Base-by-base conservation (phyloP, 35 echinoderm and acorn worm species). In the Apostichopus japonicus region DNA sequence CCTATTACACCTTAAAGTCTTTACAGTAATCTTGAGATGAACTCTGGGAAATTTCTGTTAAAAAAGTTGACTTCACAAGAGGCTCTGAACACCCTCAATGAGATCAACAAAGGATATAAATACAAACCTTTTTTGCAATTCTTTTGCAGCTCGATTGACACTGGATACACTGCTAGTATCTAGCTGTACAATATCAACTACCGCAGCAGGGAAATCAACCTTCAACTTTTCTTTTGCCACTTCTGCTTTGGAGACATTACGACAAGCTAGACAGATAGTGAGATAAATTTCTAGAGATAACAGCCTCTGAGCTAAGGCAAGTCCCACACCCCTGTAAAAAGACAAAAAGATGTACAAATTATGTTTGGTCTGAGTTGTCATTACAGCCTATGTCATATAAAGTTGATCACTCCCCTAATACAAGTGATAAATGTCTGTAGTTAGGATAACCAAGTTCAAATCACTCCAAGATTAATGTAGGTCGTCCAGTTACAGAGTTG, bases 121-220 rank as follows among this genome's bases (percentile, higher is more conserved):
- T 6, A 13, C 23, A 87, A 71, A 99, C 97, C 84, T 99, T 84
- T 83, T 62, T 79, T 96, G 92, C 22, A 99, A 77, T 65, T 96
- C 90, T 25, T 91, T 91, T 33, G 93, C 95, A 53, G 97, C 95
- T 59, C 92, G 86, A 56, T 93, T 92, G 14, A 99, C 95, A 70
- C 93, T 94, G 23, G 84, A 84, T 55, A 99, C 54, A 77, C 92
- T 84, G 83, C 97, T 99, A 5, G 95, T 96, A 77, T 99, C 97
- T 24, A 99, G 77, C 67, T 93, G 91, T 16, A 96, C 33, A 78
- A 94, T 83, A 57, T 99, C 97, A 63, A 99, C 56, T 8, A 21
- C 57, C 54, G 93, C 87, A 6, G 59, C 83, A n/a, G 76, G 87
- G 77, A 93, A 91, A 8, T 90, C 62, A 2, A 55, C 52, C 23